Conservation (phyloP, 2,888 invertebrate species). For the Conistra vaccinii region DNA sequence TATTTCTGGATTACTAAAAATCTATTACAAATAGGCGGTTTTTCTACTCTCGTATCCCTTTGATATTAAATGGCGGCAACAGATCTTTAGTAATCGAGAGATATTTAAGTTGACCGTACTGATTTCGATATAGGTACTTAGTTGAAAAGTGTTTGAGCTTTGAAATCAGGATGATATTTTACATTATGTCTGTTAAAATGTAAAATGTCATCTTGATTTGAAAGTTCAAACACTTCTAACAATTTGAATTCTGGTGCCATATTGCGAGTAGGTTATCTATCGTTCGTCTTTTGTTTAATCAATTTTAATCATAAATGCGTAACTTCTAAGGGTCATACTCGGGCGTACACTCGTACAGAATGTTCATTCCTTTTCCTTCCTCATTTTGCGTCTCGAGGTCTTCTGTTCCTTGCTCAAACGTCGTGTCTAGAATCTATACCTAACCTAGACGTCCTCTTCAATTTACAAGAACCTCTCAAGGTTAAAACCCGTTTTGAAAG, state of each 20-base stretch:
- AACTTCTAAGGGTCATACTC: neutral
- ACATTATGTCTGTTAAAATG: no score
- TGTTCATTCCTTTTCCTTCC: slow-evolving; percentile 7
- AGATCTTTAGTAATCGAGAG: no score
- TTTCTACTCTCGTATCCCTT: no score
- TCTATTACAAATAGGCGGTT: no score
- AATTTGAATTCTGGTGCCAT: neutral
- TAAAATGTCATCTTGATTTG: no score
- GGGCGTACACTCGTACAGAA: neutral
- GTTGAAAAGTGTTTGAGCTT: neutral
- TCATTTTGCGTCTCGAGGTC: slow-evolving; percentile 13
- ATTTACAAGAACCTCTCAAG: slow-evolving; percentile 13
- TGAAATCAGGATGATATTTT: neutral
- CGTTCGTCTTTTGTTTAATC: neutral
- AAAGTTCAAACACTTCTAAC: neutral
- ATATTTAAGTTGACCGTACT: no score
- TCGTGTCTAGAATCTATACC: slow-evolving; percentile 6
- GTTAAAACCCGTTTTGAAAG: slow-evolving; percentile 8
- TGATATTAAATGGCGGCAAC: no score
- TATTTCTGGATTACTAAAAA: no score
- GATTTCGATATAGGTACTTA: neutral
- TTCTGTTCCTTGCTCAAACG: neutral
- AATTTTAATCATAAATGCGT: neutral
- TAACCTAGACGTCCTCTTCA: neutral
- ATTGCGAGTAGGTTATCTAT: neutral